Conservation (phyloP, 2,797 vertebrate genomes). For the Potorous gilbertii region DNA sequence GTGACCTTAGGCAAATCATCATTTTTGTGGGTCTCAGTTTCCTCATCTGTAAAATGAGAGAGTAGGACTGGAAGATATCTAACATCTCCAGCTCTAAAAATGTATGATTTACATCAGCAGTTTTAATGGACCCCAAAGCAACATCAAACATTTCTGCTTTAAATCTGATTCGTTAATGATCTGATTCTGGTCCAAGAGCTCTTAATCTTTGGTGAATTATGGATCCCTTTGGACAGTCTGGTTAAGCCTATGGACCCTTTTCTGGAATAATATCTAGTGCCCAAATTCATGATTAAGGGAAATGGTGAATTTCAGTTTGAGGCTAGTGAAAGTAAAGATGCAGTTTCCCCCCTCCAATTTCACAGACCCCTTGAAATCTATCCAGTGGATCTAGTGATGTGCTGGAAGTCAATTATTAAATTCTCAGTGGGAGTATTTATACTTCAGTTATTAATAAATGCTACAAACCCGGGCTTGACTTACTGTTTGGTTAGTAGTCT, state of each 20-base stretch:
- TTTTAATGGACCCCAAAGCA: neutral
- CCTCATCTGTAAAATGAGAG: neutral
- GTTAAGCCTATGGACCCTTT: neutral
- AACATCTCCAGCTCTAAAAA: neutral
- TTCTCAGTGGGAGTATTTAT: neutral
- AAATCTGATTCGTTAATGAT: neutral
- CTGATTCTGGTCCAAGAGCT: neutral
- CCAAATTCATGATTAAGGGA: neutral
- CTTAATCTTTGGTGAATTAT: neutral
- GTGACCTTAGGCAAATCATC: neutral
- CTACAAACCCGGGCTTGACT: neutral
- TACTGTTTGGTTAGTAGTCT: neutral
- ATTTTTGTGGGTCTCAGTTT: neutral
- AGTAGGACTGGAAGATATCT: neutral
- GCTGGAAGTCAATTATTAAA: neutral
- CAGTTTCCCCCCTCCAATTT: neutral
- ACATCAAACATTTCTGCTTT: neutral
- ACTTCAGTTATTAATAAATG: neutral
- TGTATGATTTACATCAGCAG: neutral
- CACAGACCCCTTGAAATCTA: neutral
- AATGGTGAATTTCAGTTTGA: neutral
- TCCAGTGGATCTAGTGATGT: neutral
- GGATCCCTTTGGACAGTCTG: neutral
- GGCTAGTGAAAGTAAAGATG: neutral
- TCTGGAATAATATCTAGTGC: neutral